A percentile compares a stretch with the other conserved stretches of the same genome.
Conservation (phyloP, 2,797 vertebrate species). For the Chiloscyllium punctatum region DNA sequence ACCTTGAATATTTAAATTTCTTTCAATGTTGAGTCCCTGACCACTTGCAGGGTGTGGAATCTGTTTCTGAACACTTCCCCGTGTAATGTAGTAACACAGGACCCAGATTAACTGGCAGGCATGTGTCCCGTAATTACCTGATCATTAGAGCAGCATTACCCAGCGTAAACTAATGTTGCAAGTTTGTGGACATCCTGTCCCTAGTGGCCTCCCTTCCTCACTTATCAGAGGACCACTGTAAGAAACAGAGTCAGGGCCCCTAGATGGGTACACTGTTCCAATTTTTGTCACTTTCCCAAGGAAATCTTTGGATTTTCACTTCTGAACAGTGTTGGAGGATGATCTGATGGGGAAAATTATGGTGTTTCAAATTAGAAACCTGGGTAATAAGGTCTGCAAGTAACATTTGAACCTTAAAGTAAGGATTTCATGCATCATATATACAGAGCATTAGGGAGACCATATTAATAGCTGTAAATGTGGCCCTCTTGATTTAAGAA, state of each 20-base stretch:
- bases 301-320: background rate
- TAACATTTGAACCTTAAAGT: too few relatives aligned
- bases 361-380: background rate
- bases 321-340: background rate
- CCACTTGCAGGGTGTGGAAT: background rate
- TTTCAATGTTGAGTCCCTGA: background rate
- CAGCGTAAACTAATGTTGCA: background rate
- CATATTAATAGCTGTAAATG: too few relatives aligned
- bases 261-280: background rate
- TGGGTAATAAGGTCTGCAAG: background rate
- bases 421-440: too few relatives aligned
- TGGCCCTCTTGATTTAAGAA: too few relatives aligned
- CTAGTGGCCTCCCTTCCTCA: background rate
- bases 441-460: too few relatives aligned
- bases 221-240: background rate
- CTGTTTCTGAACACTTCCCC: background rate
- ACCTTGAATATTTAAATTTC: background rate
- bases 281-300: background rate
- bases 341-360: background rate
- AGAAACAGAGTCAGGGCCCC: background rate
- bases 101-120: background rate
- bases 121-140: background rate
- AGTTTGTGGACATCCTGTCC: background rate
- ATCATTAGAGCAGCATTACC: background rate
- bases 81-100: background rate